Conservation (phyloP, 2,113 vertebrate genomes). For the Cacatua alba region DNA sequence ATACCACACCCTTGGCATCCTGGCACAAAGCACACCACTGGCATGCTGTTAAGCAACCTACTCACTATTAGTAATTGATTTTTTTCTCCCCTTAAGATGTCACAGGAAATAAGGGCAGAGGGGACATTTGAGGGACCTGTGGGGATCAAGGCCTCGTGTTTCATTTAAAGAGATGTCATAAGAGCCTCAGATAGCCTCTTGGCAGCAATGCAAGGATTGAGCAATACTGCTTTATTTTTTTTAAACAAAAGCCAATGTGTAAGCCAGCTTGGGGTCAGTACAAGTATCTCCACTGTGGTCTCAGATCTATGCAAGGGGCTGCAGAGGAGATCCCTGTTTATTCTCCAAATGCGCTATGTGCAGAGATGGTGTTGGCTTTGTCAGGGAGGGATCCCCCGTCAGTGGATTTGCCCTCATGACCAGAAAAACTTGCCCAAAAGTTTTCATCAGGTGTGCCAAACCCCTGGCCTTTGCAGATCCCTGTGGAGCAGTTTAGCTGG, state of each 20-base stretch:
- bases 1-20: neutral
- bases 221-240: neutral
- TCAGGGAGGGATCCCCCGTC: neutral
- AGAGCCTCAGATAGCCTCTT: neutral
- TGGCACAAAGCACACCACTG: neutral
- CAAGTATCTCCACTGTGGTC: neutral
- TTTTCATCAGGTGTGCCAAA: neutral
- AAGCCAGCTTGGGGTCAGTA: neutral
- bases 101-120: neutral
- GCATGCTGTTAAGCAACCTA: neutral
- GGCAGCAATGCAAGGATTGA: neutral
- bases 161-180: neutral
- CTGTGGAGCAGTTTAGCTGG: neutral
- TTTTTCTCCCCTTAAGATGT: neutral
- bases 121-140: neutral
- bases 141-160: neutral
- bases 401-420: neutral
- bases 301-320: neutral
- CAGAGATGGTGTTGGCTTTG: neutral
- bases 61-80: neutral
- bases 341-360: neutral
- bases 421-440: neutral
- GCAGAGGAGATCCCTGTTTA: neutral
- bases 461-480: neutral
- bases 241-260: neutral